These are phyloP conservation scores for Tragopan temminckii DNA, from an alignment of 2,797 vertebrate genomes.

Conservation along the genomic window DNA sequence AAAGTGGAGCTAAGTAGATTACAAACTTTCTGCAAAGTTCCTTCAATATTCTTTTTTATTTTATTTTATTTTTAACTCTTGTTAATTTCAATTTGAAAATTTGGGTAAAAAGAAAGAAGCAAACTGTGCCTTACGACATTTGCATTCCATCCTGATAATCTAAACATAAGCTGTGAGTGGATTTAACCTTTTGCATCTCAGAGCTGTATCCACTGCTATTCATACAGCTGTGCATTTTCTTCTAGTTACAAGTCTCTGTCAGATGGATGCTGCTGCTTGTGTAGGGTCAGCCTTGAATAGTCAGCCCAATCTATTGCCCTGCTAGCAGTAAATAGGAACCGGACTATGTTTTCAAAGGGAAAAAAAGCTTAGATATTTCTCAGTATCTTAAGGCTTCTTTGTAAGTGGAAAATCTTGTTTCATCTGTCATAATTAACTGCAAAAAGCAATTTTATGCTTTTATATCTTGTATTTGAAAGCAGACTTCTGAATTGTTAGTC, in stretches of 20 bases:
- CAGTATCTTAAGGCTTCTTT: not conserved
- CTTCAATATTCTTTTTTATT: not conserved
- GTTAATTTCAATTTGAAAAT: not conserved
- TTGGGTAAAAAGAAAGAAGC: not conserved
- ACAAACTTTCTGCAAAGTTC: not conserved
- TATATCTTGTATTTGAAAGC: not conserved
- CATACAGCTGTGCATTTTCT: not conserved
- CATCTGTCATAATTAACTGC: fast-evolving
- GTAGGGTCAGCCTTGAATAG: not conserved
- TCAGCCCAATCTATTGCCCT: not conserved
- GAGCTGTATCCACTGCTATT: not conserved
- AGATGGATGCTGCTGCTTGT: not conserved
- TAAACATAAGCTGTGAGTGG: not conserved
- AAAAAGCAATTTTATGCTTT: not conserved
- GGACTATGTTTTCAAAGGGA: not conserved
- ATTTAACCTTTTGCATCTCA: not conserved
- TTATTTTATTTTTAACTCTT: not conserved
- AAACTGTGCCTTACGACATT: not conserved
- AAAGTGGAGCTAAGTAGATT: not conserved
- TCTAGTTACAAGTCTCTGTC: not conserved
- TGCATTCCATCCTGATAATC: not conserved
- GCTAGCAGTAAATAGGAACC: not conserved
- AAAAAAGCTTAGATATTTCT: not conserved
- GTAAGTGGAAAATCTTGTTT: not conserved
- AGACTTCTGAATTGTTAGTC: not conserved